phyloP scores from a whole-genome alignment of 2,888 invertebrate species.

The Torymus aiolomorphi region DNA sequence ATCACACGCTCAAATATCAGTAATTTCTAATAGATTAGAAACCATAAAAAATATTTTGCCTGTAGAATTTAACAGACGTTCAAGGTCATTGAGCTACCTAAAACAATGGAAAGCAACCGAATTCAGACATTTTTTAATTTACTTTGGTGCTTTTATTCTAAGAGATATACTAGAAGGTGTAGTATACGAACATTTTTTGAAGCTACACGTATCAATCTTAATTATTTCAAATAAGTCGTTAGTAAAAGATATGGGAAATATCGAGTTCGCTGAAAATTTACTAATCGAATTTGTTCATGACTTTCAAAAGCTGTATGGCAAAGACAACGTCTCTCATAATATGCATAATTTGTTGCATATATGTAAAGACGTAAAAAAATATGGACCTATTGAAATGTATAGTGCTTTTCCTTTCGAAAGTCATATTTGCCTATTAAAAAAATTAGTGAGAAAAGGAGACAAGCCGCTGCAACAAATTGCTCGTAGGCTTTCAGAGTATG shows the following conservation, averaged over 20 bases:
- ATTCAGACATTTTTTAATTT: slow-evolving; percentile 21
- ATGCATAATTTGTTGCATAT: slow-evolving; percentile 6
- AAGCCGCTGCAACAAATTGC: slow-evolving; percentile 30
- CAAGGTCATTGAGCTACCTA: neutral
- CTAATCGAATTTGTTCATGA: neutral
- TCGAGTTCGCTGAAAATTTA: neutral
- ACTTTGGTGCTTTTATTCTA: slow-evolving; percentile 10
- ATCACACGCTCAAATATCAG: neutral
- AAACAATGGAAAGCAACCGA: slow-evolving; percentile 27
- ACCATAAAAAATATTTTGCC: neutral
- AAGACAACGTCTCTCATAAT: slow-evolving; percentile 8
- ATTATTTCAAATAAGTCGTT: slow-evolving; percentile 7
- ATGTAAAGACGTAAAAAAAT: slow-evolving; percentile 2
- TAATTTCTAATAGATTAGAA: slow-evolving; percentile 4
- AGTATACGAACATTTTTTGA: neutral
- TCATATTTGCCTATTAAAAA: slow-evolving; percentile 14
- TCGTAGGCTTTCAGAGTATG: neutral
- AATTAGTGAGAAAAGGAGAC: slow-evolving; percentile 21
- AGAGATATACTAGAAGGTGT: slow-evolving; percentile 1
- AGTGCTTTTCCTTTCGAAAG: slow-evolving; percentile 26
- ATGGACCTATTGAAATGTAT: slow-evolving; percentile 1
- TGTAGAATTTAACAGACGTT: slow-evolving; percentile 7
- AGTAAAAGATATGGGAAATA: neutral
- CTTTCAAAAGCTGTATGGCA: slow-evolving; percentile 3
- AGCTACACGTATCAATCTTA: slow-evolving; percentile 1